Percentiles rank a stretch among this genome's conserved stretches.
Evolutionary conservation across 2,113 vertebrate species (phyloP).

Genomic region (Calyptommatus sinebrachiatus): DNA sequence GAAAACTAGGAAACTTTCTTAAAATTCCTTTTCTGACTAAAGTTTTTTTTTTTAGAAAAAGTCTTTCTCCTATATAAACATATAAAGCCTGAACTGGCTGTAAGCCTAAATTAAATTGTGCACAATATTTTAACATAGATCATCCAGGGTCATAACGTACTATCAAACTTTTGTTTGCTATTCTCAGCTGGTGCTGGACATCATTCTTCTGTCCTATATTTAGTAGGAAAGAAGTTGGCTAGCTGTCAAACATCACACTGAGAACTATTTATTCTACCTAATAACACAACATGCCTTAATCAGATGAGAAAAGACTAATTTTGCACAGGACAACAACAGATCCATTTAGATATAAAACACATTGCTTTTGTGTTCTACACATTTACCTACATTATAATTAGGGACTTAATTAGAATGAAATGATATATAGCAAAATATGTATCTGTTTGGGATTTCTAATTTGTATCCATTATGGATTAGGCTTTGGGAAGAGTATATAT

Average conservation of each 20-base stretch:
- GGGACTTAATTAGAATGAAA: too few relatives aligned
- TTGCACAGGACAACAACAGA: not conserved
- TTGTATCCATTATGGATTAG: too few relatives aligned
- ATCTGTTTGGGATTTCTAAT: not conserved
- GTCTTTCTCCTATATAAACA: not conserved
- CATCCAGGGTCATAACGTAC: slow-evolving; percentile 24
- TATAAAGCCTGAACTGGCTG: not conserved
- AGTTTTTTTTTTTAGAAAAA: not conserved
- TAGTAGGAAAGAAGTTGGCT: slow-evolving; percentile 38
- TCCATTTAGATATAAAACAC: not conserved
- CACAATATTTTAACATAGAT: slow-evolving; percentile 26
- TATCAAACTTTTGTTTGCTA: slow-evolving; percentile 33
- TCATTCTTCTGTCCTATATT: slow-evolving; percentile 48
- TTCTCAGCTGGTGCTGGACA: slow-evolving; percentile 46
- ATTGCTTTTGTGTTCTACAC: not conserved
- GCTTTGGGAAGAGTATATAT: too few relatives aligned
- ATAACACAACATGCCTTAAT: slow-evolving; percentile 25
- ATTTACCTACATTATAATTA: not conserved
- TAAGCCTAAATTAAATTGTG: not conserved
- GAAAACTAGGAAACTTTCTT: not conserved
- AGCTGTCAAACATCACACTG: slow-evolving; percentile 35
- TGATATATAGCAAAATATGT: not conserved
- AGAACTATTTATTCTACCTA: slow-evolving; percentile 9
- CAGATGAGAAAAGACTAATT: slow-evolving; percentile 20
- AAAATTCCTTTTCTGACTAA: not conserved